Evolutionary conservation across 2,797 vertebrate genomes (phyloP).

Genomic region (Scomberomorus guttatus): DNA sequence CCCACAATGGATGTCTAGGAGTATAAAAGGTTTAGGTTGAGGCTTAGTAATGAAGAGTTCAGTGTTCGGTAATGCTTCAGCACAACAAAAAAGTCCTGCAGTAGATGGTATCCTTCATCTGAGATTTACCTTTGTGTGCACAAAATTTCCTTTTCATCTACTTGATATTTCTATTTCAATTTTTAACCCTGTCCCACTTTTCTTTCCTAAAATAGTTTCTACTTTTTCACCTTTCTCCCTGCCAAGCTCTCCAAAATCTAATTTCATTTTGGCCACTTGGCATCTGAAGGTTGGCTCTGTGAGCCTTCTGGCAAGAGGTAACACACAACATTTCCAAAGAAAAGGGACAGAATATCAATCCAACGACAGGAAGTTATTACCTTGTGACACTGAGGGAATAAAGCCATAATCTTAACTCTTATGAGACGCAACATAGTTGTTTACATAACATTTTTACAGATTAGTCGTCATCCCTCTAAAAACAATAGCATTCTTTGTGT

Average conservation of each 20-base stretch:
- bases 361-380: conserved; percentile 48
- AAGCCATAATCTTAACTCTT: conserved; percentile 31
- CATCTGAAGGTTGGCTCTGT: conserved; percentile 60
- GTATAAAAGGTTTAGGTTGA: background rate
- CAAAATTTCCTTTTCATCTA: conserved; percentile 30
- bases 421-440: conserved; percentile 4
- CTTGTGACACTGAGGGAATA: conserved; percentile 42
- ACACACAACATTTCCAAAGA: conserved; percentile 52
- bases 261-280: conserved; percentile 75
- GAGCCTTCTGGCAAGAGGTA: conserved; percentile 60
- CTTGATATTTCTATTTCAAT: conserved; percentile 53
- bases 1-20: background rate
- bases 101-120: background rate
- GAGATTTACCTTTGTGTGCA: conserved; percentile 4
- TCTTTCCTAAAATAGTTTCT: conserved; percentile 66
- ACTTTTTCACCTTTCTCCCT: conserved; percentile 12
- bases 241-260: conserved; percentile 60
- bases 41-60: background rate
- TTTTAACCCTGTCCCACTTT: conserved; percentile 63
- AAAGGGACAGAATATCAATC: conserved; percentile 60
- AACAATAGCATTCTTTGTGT: conserved; percentile 11
- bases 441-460: conserved; percentile 13
- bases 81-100: background rate
- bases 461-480: background rate
- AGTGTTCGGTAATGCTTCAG: background rate